Conservation (phyloP, 2,888 invertebrate genomes). For the Plutella xylostella region DNA sequence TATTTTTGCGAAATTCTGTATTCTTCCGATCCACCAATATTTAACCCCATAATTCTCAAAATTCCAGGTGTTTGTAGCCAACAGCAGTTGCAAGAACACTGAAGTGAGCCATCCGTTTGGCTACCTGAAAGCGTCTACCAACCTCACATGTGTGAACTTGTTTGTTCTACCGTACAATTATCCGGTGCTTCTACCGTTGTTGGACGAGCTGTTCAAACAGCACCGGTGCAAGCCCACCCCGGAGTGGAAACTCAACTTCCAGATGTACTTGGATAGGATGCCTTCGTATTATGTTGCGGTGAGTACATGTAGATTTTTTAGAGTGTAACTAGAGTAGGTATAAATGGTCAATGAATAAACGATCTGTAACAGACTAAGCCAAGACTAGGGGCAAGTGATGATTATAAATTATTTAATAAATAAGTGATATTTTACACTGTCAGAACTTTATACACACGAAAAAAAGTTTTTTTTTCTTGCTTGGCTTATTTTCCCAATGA, state of each 20-base stretch:
- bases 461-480: too few relatives aligned
- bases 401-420: too few relatives aligned
- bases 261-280: conserved; percentile 95
- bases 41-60: background rate
- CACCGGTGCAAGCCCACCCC: conserved; percentile 92
- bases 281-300: conserved; percentile 94
- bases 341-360: too few relatives aligned
- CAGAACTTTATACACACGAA: too few relatives aligned
- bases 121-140: conserved; percentile 95
- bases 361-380: too few relatives aligned
- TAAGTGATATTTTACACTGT: too few relatives aligned
- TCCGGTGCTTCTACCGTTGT: conserved; percentile 89
- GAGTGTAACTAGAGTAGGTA: too few relatives aligned
- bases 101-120: conserved; percentile 97
- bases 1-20: too few relatives aligned
- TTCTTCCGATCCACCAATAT: background rate
- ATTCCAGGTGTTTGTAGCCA: conserved; percentile 85
- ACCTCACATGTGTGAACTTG: conserved; percentile 92
- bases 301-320: too few relatives aligned
- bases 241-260: conserved; percentile 94
- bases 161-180: conserved; percentile 99
- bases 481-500: too few relatives aligned
- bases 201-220: conserved; percentile 94
- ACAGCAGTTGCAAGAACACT: conserved; percentile 84
- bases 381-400: too few relatives aligned